Percentiles rank a stretch among this genome's conserved stretches.
phyloP scores from a whole-genome alignment of 2,113 vertebrate genomes.

The Capricornis sumatraensis region DNA sequence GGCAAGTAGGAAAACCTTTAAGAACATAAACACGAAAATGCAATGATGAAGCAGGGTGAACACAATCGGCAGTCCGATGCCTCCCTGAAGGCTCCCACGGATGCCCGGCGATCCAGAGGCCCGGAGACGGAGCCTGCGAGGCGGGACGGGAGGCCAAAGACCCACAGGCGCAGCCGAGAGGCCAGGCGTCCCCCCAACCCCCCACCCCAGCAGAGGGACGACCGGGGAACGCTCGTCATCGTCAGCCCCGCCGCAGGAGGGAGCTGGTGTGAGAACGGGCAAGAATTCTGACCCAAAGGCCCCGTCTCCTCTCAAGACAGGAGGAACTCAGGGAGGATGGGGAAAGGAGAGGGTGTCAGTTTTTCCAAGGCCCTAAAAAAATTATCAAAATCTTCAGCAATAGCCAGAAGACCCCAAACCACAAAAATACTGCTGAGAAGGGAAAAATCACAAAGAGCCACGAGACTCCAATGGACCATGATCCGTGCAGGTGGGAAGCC shows the following conservation, averaged over 20 bases:
- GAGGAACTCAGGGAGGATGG: not conserved
- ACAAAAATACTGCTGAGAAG: not conserved
- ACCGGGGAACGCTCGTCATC: accelerated
- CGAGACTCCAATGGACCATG: not conserved
- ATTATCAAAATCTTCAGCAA: not conserved
- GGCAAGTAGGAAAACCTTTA: not conserved
- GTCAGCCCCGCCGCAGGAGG: no score
- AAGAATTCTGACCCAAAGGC: not conserved
- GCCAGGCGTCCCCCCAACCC: not conserved
- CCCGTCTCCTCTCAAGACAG: not conserved
- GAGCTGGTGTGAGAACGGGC: not conserved
- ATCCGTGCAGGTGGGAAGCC: not conserved
- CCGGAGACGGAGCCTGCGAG: not conserved
- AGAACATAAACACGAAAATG: not conserved
- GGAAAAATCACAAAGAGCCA: not conserved
- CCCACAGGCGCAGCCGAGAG: not conserved
- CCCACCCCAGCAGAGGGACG: not conserved
- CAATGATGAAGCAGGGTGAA: not conserved
- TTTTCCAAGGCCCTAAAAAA: not conserved
- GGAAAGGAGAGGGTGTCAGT: not conserved
- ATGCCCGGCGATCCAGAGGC: not conserved
- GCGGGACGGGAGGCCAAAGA: not conserved
- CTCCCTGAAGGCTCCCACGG: not conserved
- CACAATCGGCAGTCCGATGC: not conserved
- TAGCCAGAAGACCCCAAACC: not conserved